phyloP scores from a whole-genome alignment of 2,888 invertebrate species.

The Dolomedes plantarius region DNA sequence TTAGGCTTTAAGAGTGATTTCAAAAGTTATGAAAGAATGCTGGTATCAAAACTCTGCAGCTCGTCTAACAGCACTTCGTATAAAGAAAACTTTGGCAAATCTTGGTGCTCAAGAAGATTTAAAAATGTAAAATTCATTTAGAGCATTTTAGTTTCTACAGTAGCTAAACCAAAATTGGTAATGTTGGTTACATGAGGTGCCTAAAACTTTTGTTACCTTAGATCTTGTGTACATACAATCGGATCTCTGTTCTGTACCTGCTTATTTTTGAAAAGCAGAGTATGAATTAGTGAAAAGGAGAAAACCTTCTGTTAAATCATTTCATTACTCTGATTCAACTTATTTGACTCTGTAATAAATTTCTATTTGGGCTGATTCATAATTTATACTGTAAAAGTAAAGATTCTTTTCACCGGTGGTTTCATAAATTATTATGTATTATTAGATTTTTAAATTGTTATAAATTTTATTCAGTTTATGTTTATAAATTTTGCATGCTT shows the following conservation, averaged over 20 bases:
- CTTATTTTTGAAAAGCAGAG: background rate
- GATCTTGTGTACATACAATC: background rate
- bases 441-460: background rate
- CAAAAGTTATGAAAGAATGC: conserved; percentile 97
- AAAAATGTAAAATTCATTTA: conserved; percentile 68
- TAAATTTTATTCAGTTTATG: too few relatives aligned
- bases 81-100: conserved; percentile 88
- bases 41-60: conserved; percentile 99
- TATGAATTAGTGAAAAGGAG: background rate
- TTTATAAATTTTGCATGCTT: too few relatives aligned
- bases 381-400: too few relatives aligned
- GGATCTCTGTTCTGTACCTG: conserved; percentile 17
- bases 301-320: too few relatives aligned
- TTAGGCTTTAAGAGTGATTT: conserved; percentile 86
- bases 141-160: conserved; percentile 29
- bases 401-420: background rate
- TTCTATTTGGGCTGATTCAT: background rate
- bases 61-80: conserved; percentile 94
- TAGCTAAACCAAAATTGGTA: conserved; percentile 19
- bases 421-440: background rate
- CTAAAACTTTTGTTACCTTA: conserved; percentile 23
- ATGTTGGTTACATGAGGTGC: conserved; percentile 35
- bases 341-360: background rate
- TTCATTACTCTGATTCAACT: background rate
- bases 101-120: conserved; percentile 74